Evolutionary conservation across 2,113 vertebrate species (phyloP).

Genomic region (Otus sunia): DNA sequence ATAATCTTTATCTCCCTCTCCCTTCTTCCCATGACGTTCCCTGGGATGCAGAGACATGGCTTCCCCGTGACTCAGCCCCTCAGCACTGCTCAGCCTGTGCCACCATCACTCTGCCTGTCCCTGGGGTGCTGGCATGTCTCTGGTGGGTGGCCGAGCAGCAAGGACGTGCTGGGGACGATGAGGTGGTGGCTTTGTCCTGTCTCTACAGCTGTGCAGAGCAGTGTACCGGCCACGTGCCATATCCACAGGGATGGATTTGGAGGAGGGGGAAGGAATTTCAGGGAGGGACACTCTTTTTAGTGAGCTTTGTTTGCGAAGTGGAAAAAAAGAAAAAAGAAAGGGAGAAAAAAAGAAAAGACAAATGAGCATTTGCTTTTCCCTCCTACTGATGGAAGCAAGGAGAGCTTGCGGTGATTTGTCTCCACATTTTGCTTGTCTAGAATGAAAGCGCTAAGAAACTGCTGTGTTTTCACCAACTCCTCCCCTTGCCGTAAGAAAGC

Average conservation of each 20-base stretch:
- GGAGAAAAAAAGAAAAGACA: rapidly evolving
- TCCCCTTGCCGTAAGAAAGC: neutral
- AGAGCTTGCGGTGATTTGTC: neutral
- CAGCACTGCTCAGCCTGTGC: neutral
- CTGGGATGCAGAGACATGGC: neutral
- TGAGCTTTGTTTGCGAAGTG: neutral
- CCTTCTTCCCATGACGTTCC: neutral
- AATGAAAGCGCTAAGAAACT: neutral
- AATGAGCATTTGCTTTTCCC: neutral
- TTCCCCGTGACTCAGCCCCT: neutral
- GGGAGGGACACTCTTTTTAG: neutral
- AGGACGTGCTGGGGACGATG: neutral
- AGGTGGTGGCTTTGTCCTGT: neutral
- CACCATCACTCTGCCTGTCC: neutral
- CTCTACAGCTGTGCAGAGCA: neutral
- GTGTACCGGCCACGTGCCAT: rapidly evolving
- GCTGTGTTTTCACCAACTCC: neutral
- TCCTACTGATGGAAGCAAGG: neutral
- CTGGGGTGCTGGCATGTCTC: neutral
- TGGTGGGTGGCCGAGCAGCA: rapidly evolving
- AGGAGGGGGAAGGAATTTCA: neutral
- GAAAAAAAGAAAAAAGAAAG: neutral
- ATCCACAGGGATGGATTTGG: neutral
- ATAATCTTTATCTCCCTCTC: neutral
- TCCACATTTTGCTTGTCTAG: neutral